Percentiles rank a stretch among this genome's conserved stretches.
Evolutionary conservation across 2,113 vertebrate genomes (phyloP).

Genomic region (Centropristis striata): DNA sequence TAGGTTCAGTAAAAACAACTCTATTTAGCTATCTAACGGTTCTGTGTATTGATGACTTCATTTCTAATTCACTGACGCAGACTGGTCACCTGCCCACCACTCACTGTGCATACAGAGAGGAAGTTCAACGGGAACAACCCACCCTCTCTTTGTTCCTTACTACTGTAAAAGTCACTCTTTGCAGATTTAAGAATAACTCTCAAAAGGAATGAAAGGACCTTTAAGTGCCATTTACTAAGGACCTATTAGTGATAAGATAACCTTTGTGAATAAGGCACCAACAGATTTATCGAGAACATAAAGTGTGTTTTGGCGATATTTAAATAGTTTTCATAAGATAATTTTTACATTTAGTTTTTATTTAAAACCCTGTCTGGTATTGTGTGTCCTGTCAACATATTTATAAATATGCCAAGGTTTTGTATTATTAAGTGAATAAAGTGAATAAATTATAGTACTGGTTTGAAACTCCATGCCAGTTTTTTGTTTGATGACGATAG

Average conservation of each 20-base stretch:
- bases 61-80: background rate
- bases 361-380: background rate
- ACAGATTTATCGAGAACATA: no score
- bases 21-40: no score
- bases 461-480: no score
- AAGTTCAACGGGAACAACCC: background rate
- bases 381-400: background rate
- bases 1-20: no score
- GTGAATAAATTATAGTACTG: no score
- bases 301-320: background rate
- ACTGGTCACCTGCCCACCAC: background rate
- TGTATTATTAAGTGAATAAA: background rate
- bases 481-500: no score
- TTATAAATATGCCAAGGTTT: background rate
- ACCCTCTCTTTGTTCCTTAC: background rate
- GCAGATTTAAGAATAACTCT: conserved; percentile 1
- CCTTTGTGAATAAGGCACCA: background rate
- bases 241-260: background rate
- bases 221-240: background rate
- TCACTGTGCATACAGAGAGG: conserved; percentile 1
- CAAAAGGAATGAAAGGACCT: background rate
- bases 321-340: background rate
- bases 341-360: background rate
- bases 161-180: background rate
- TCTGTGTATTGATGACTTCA: background rate